Conservation (phyloP, 2,888 invertebrate species). For the Spilosoma lubricipeda region DNA sequence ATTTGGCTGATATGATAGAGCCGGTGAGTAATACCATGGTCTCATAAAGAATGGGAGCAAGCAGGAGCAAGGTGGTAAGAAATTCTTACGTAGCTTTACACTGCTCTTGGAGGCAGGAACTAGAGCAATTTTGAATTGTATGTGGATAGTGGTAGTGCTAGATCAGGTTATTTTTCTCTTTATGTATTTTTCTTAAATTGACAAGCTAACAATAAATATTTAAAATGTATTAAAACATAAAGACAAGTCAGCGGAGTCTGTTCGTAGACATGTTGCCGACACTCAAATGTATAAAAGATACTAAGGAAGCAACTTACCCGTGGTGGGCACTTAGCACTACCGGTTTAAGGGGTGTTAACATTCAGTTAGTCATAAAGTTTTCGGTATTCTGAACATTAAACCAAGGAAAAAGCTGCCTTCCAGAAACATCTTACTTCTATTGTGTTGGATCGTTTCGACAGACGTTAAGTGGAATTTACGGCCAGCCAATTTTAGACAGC, state of each 20-base stretch:
- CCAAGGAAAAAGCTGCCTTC: conserved; percentile 54
- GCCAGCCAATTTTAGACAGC: conserved; percentile 70
- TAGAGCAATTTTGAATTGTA: too few relatives aligned
- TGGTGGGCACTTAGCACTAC: conserved; percentile 48
- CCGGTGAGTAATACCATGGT: too few relatives aligned
- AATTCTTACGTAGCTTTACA: too few relatives aligned
- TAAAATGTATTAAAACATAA: not conserved
- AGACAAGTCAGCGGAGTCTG: not conserved
- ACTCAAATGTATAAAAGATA: conserved; percentile 2
- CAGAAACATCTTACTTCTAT: conserved; percentile 59
- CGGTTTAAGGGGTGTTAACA: conserved; percentile 61
- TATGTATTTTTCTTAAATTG: too few relatives aligned
- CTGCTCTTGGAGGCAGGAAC: too few relatives aligned
- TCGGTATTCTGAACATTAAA: conserved; percentile 60
- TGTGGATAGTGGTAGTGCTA: too few relatives aligned
- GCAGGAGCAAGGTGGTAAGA: too few relatives aligned
- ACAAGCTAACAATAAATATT: too few relatives aligned
- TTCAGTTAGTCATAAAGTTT: conserved; percentile 59
- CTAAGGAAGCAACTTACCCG: conserved; percentile 46
- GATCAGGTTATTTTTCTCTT: too few relatives aligned
- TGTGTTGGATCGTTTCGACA: conserved; percentile 66
- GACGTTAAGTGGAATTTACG: conserved; percentile 74
- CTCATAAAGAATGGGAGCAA: too few relatives aligned
- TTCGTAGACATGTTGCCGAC: conserved; percentile 12
- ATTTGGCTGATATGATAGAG: too few relatives aligned